These are phyloP conservation scores for Gavia stellata DNA, from an alignment of 2,113 vertebrate genomes.

Conservation along the genomic window DNA sequence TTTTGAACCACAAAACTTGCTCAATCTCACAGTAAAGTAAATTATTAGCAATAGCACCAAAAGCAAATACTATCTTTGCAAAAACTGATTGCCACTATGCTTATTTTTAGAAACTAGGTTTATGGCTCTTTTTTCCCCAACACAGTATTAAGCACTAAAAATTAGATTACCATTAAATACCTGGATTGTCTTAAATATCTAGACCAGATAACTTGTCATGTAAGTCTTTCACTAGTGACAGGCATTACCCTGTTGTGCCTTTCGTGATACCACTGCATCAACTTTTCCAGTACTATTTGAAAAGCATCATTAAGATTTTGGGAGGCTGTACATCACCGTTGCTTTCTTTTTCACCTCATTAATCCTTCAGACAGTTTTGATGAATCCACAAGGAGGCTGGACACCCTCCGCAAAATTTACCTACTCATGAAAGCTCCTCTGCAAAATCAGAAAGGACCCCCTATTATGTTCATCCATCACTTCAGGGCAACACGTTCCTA, in stretches of 20 bases:
- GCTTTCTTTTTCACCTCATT: neutral
- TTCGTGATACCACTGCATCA: neutral
- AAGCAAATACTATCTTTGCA: neutral
- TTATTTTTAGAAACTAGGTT: neutral
- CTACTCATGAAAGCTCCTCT: neutral
- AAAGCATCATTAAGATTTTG: neutral
- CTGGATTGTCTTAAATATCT: neutral
- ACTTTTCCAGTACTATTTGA: neutral
- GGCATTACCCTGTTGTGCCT: neutral
- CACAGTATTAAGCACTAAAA: neutral
- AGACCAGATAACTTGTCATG: neutral
- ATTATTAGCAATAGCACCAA: neutral
- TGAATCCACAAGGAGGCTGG: neutral
- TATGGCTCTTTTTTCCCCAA: neutral
- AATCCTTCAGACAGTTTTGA: neutral
- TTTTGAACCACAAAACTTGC: neutral
- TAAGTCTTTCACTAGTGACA: neutral
- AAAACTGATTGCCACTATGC: neutral
- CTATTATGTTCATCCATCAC: neutral
- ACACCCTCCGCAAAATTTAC: accelerated
- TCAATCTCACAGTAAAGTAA: neutral
- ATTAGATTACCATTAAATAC: neutral
- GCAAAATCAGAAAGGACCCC: neutral
- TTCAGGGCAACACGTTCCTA: neutral
- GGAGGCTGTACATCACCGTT: neutral